Percentiles rank a stretch among this genome's conserved stretches.
Evolutionary conservation across 2,797 vertebrate species (phyloP).

Genomic region (Hippopotamyrus pictus): DNA sequence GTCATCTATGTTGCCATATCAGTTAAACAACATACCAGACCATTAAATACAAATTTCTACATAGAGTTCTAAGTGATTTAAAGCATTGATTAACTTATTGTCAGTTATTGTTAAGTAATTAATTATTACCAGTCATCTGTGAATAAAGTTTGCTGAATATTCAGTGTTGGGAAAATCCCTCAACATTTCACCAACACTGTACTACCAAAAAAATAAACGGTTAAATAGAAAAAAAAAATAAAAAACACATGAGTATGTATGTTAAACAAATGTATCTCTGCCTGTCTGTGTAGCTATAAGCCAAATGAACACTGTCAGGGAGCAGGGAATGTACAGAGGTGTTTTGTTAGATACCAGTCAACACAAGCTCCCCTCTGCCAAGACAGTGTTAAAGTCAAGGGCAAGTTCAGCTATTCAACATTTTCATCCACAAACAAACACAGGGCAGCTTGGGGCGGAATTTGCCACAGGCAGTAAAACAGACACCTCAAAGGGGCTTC

Average conservation of each 20-base stretch:
- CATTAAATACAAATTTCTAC: not conserved
- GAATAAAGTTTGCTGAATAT: not conserved
- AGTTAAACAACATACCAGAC: not conserved
- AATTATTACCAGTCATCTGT: not conserved
- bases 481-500: not conserved
- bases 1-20: not conserved
- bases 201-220: not conserved
- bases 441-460: not conserved
- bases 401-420: not conserved
- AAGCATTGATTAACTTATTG: not conserved
- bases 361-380: not conserved
- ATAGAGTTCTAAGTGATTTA: not conserved
- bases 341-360: not conserved
- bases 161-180: not conserved
- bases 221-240: not conserved
- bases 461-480: not conserved
- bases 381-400: conserved; percentile 8
- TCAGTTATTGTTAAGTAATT: not conserved
- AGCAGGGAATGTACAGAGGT: not conserved
- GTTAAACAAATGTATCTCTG: not conserved
- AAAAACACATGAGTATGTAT: not conserved
- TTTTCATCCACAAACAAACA: conserved; percentile 1
- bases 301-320: not conserved
- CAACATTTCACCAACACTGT: not conserved
- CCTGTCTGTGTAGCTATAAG: not conserved